These are phyloP conservation scores for Amphipyra berbera DNA, from an alignment of 2,888 invertebrate species.

Conservation along the genomic window DNA sequence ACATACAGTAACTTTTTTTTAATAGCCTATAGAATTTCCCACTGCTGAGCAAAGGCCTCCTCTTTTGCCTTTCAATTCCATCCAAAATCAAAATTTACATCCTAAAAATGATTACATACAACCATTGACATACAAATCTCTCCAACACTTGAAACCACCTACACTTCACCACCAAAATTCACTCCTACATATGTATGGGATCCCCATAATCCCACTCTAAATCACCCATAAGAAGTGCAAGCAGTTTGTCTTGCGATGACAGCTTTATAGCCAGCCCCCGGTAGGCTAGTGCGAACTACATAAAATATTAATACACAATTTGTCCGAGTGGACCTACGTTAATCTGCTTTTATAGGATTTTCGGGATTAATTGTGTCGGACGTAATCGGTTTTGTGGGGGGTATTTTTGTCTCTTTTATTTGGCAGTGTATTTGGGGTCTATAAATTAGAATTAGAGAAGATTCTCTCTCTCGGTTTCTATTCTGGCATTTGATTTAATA, in stretches of 20 bases:
- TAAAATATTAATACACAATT: conserved; percentile 90
- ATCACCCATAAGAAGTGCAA: conserved; percentile 85
- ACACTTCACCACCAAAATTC: conserved; percentile 43
- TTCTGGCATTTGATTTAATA: too few relatives aligned
- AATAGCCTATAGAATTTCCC: too few relatives aligned
- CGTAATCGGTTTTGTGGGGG: conserved; percentile 45
- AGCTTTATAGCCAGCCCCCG: conserved; percentile 79
- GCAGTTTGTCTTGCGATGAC: conserved; percentile 87
- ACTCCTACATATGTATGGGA: conserved; percentile 57
- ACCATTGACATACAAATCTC: conserved; percentile 9
- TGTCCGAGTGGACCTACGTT: conserved; percentile 86
- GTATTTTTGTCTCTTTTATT: conserved; percentile 48
- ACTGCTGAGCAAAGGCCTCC: too few relatives aligned
- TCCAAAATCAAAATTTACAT: too few relatives aligned
- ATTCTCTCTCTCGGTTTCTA: too few relatives aligned
- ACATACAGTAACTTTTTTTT: too few relatives aligned
- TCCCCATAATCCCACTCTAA: conserved; percentile 82
- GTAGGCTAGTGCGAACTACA: conserved; percentile 80
- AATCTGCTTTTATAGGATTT: conserved; percentile 87
- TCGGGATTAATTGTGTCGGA: conserved; percentile 78
- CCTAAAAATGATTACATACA: too few relatives aligned
- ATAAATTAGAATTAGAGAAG: conserved; percentile 46
- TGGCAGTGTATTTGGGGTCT: conserved; percentile 17
- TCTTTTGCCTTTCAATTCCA: too few relatives aligned
- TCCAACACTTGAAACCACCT: conserved; percentile 17